Percentiles rank a stretch among this genome's conserved stretches.
phyloP scores from a whole-genome alignment of 2,888 invertebrate species.

The Trimorus sp. region DNA sequence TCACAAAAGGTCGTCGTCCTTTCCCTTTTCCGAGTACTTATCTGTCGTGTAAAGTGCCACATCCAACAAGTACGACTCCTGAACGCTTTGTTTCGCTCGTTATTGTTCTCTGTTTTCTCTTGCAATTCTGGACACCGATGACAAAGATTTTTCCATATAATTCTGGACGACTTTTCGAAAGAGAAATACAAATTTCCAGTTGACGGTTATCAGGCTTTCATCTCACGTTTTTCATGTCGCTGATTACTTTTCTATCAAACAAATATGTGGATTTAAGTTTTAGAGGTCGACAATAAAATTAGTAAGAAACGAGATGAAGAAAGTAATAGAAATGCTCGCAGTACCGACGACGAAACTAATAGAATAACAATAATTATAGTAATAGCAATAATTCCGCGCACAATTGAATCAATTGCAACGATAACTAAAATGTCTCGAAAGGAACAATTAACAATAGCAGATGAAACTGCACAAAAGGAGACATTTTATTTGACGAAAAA shows the following conservation, averaged over 20 bases:
- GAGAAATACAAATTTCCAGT: too few species aligned
- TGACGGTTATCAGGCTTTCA: too few species aligned
- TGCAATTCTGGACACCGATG: slow-evolving; percentile 7
- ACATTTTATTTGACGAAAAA: slow-evolving; percentile 30
- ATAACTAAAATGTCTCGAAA: slow-evolving; percentile 21
- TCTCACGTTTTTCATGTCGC: too few species aligned
- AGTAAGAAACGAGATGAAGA: too few species aligned
- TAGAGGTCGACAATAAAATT: too few species aligned
- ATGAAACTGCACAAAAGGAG: slow-evolving; percentile 15
- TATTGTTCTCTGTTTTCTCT: slow-evolving; percentile 37
- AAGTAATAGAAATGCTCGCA: too few species aligned
- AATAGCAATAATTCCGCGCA: neutral
- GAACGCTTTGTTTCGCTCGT: slow-evolving; percentile 38
- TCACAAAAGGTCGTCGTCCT: slow-evolving; percentile 35
- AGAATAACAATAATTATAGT: neutral
- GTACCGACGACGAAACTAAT: too few species aligned
- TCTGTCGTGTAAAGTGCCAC: slow-evolving; percentile 38
- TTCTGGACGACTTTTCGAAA: neutral
- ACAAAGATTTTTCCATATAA: slow-evolving; percentile 18
- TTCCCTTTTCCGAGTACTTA: slow-evolving; percentile 42
- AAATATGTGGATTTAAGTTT: too few species aligned
- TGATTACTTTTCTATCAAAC: too few species aligned
- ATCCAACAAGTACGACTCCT: slow-evolving; percentile 35
- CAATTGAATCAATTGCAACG: slow-evolving; percentile 15
- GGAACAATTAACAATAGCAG: slow-evolving; percentile 26